Conservation (phyloP, 2,797 vertebrate genomes). For the Microcaecilia unicolor region DNA sequence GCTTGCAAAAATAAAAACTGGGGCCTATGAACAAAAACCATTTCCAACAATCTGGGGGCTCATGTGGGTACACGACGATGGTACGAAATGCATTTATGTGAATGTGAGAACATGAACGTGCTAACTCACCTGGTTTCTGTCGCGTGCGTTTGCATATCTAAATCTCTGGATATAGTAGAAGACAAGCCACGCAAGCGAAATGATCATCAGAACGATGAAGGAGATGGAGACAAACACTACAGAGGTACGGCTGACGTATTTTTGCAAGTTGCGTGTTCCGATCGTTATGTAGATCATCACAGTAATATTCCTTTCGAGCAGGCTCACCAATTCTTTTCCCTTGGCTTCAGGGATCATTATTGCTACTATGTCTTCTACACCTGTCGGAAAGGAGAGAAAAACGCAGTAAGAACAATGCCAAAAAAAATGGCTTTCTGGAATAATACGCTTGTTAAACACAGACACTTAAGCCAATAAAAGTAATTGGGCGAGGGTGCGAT, state of each 20-base stretch:
- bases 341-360: constrained; percentile 95
- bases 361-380: constrained; percentile 82
- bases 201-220: constrained; percentile 98
- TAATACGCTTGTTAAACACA: no score
- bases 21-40: no score
- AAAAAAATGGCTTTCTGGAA: neutral
- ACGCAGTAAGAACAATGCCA: neutral
- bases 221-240: constrained; percentile 98
- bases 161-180: constrained; percentile 98
- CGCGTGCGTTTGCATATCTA: constrained; percentile 91
- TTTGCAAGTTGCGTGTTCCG: constrained; percentile 94
- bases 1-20: no score
- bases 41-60: no score
- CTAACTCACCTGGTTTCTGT: constrained; percentile 88
- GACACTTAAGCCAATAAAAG: no score
- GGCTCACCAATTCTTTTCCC: constrained; percentile 79
- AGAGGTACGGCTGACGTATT: constrained; percentile 93
- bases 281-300: constrained; percentile 88
- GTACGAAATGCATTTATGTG: no score
- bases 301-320: constrained; percentile 74
- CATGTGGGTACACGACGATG: no score
- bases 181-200: constrained; percentile 95
- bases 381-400: constrained; percentile 37
- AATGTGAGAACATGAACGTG: neutral
- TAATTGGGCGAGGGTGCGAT: no score